Evolutionary conservation across 2,888 invertebrate species (phyloP).

Genomic region (Euproctis similis): DNA sequence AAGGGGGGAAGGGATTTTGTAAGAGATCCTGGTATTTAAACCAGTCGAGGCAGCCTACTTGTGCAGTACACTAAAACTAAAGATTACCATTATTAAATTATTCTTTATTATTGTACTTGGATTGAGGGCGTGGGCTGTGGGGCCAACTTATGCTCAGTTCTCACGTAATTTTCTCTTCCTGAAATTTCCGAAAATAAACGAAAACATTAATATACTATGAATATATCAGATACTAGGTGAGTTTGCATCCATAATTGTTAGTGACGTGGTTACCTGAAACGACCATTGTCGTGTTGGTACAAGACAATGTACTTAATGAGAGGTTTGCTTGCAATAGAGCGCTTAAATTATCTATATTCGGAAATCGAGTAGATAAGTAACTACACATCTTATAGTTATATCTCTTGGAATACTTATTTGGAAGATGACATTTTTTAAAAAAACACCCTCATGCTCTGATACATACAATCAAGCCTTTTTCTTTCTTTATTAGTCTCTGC

Average conservation of each 20-base stretch:
- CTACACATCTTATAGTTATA: no score
- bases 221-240: constrained; percentile 6
- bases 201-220: background rate
- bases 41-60: no score
- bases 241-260: constrained; percentile 16
- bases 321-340: constrained; percentile 6
- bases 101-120: background rate
- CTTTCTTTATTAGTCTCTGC: no score
- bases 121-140: no score
- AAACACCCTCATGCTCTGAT: no score
- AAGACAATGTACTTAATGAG: constrained; percentile 29
- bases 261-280: constrained; percentile 19
- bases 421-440: no score
- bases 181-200: background rate
- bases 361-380: no score
- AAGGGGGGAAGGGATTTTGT: background rate
- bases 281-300: constrained; percentile 25
- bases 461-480: no score
- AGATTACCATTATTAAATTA: background rate
- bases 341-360: background rate
- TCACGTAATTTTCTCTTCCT: background rate
- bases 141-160: no score
- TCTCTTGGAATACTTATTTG: no score
- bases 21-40: background rate
- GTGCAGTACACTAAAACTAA: background rate